Percentiles rank a stretch among this genome's conserved stretches.
phyloP scores from a whole-genome alignment of 2,888 invertebrate species.

The Frankliniella intonsa region DNA sequence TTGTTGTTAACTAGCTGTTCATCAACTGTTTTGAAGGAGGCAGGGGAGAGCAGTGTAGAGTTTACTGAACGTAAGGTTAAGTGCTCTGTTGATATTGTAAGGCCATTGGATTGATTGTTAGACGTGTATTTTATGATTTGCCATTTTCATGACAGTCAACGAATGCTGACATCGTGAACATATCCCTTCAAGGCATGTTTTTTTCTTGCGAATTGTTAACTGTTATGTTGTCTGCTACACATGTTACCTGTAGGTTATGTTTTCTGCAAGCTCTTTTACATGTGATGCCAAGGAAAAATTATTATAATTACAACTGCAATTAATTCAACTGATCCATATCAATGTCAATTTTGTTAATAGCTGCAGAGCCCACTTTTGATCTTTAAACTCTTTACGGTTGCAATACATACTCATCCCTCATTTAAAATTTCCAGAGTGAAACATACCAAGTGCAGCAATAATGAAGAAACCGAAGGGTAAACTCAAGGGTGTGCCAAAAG shows the following conservation, averaged over 20 bases:
- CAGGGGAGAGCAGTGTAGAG: background rate
- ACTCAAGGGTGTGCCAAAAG: background rate
- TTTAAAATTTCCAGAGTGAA: background rate
- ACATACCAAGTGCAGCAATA: background rate
- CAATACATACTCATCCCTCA: background rate
- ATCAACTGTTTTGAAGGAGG: background rate
- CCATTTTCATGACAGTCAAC: background rate
- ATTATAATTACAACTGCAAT: background rate
- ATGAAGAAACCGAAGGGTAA: background rate
- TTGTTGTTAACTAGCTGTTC: background rate
- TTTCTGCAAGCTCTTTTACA: background rate
- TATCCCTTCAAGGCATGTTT: background rate
- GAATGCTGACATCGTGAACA: background rate
- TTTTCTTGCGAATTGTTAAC: background rate
- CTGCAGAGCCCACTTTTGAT: background rate
- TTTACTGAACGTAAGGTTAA: background rate
- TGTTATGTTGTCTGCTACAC: background rate
- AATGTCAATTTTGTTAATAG: background rate
- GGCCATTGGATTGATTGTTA: background rate
- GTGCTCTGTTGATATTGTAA: too few relatives aligned
- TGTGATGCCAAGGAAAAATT: background rate
- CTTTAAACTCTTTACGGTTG: background rate
- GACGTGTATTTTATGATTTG: background rate
- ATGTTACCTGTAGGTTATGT: background rate
- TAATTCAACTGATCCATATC: background rate